Conservation (phyloP, 1,140 invertebrate species). For the Catajapyx aquilonaris region DNA sequence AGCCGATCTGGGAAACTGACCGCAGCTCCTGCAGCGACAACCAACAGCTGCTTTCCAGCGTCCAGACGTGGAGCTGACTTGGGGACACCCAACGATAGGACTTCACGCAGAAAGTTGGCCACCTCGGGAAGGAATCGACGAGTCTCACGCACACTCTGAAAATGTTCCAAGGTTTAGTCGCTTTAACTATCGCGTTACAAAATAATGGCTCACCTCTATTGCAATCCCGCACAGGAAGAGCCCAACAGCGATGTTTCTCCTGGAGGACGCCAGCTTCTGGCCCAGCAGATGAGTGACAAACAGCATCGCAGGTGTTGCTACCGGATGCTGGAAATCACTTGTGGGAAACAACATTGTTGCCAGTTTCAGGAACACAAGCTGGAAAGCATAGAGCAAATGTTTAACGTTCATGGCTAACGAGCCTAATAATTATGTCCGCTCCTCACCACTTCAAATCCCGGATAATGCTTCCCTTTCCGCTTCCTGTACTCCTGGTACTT, state of each 20-base stretch:
- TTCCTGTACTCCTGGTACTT: conserved; percentile 44
- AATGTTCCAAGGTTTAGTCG: background rate
- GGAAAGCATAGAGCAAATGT: conserved; percentile 1
- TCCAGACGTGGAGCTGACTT: no score
- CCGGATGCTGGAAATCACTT: background rate
- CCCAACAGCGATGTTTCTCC: background rate
- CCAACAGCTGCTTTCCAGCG: background rate
- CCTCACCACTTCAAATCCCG: conserved; percentile 39
- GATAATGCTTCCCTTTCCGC: conserved; percentile 33
- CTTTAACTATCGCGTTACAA: background rate
- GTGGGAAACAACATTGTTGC: background rate
- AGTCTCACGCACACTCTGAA: background rate
- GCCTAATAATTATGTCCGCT: conserved; percentile 4
- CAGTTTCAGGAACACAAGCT: background rate
- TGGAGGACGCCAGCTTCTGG: background rate
- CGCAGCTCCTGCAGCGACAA: background rate
- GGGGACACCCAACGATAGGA: background rate
- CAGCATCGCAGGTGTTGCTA: background rate
- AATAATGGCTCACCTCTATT: background rate
- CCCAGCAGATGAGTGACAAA: background rate
- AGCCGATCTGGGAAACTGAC: background rate
- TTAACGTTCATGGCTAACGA: conserved; percentile 5
- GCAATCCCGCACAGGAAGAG: background rate
- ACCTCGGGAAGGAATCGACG: background rate
- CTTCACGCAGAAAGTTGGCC: background rate